Base-by-base conservation (phyloP, 1,140 invertebrate species). In the Phthorimaea operculella region DNA sequence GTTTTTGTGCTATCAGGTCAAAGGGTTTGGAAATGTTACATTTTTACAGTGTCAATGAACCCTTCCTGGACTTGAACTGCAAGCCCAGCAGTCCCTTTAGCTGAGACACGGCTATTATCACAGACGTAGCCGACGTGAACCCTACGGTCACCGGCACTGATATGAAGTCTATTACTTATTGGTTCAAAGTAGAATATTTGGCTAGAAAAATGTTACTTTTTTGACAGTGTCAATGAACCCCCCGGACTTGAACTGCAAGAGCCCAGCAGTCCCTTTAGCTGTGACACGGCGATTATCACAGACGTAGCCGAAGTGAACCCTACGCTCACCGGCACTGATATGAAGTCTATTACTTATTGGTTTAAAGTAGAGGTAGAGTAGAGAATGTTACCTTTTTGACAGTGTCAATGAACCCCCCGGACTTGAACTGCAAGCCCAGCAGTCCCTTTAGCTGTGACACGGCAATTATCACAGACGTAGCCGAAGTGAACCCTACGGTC, bases 231-330 rank as follows among this genome's bases (percentile, higher is more conserved):
- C 90, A 39, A 94, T 69, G 68, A 94, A 92, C 53, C 91, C 91
- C 55, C 89, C 89, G 0, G 92, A 88, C 17, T 89, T 88, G 63
- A 94, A 93, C 62, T 89, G 89, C 8, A 97, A 78, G n/a, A n/a
- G 1, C 95, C 95, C 9, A 96, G 79, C 1, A 97, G 82, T 51
- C 90, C 91, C 79, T 95, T 98, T 0, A 98, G 76, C 83, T 98
- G 96, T 0, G 94, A 94, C 8, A 92, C 90, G 1, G 93, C 93
- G 48, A 98, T 98, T 49, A 96, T 97, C 7, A 98, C 89, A 12
- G 96, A 96, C 0, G 96, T 97, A 12, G 96, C 96, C 16, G 95
- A 96, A 0, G 96, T 97, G 72, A 98, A 98, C 0, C 96, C 95
- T 52, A 94, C 95, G 0, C 96, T 96, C 11, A 98, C 96, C 4